A percentile compares a stretch with the other conserved stretches of the same genome.
Conservation (phyloP, 1,140 invertebrate species). For the Drosophila miranda region DNA sequence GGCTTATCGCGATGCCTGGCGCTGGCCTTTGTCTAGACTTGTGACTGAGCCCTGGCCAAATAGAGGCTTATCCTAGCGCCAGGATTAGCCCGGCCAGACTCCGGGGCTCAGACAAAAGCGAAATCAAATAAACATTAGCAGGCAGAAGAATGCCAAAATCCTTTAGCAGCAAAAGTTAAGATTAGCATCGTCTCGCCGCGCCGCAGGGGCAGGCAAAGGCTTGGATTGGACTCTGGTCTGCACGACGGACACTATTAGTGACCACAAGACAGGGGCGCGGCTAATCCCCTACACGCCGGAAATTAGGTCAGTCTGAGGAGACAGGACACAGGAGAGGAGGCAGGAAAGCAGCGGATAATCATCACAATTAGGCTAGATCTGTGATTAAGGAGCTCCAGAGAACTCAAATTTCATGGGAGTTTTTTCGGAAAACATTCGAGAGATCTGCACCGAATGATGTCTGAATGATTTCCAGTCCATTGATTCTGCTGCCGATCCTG, state of each 20-base stretch:
- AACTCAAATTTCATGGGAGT: background rate
- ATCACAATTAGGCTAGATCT: conserved; percentile 67
- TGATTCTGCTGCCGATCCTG: conserved; percentile 1
- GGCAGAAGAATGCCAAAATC: conserved; percentile 42
- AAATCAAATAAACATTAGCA: conserved; percentile 80
- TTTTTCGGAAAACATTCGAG: background rate
- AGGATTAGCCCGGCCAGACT: conserved; percentile 49
- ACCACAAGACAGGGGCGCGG: conserved; percentile 65
- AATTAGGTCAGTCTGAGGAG: conserved; percentile 66
- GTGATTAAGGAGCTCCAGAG: conserved; percentile 28
- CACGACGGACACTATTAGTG: conserved; percentile 54
- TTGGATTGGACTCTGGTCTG: too few species aligned
- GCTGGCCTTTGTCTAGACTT: conserved; percentile 77
- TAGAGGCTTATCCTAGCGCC: conserved; percentile 79
- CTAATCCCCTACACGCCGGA: conserved; percentile 55
- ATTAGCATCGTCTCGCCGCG: conserved; percentile 68
- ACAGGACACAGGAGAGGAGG: conserved; percentile 9
- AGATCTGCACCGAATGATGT: too few species aligned
- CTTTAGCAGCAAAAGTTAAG: conserved; percentile 75
- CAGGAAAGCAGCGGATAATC: conserved; percentile 63
- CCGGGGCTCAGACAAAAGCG: conserved; percentile 52
- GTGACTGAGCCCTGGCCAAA: conserved; percentile 77
- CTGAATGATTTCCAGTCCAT: too few species aligned
- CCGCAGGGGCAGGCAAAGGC: conserved; percentile 2
- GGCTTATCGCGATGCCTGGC: conserved; percentile 60